Evolutionary conservation across 2,113 vertebrate genomes (phyloP), one percentile per base, ranked within the genome.

Genomic region (Hucho hucho): DNA sequence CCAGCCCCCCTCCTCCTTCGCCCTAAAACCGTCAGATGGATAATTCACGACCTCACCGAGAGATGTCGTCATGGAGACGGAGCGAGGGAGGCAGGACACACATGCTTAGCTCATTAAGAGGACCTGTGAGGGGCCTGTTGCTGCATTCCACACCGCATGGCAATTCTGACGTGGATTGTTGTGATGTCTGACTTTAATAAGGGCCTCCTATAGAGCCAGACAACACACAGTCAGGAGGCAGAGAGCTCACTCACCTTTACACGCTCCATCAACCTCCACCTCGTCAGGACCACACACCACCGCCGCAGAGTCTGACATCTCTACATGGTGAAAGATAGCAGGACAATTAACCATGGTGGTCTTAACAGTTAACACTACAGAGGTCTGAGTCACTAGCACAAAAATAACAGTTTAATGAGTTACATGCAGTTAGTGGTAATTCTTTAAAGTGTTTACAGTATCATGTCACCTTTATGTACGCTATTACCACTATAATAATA

Each of bases 231-330:
- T 0, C 3, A 67, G 18, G 26, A 32, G 69, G 69, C 68, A 32
- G 74, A 77, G 0, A 66, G 79, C 2, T 25, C 22, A 12, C 83
- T 93, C 85, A 96, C 94, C 84, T 81, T 69, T 79, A 87, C 94
- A 96, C 0, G 74, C 0, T 0, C 91, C 89, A 76, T 79, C 86
- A 61, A 69, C 53, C 82, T 90, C 88, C 64, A 20, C 83, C 82
- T 90, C 89, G 3, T 83, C 87, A 1, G 91, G 87, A 73, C 84
- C 84, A 78, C 94, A 95, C 26, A 9, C 28, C 66, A 1, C 75
- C 6, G 56, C 9, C 28, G 11, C 6, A 0, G 78, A 13, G 71
- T 88, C 91, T 28, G 84, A 79, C 88, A 88, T 79, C 87, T 90
- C 94, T 96, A 83, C 12, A 64, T 76, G 49, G 59, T 43, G 37